phyloP scores from a whole-genome alignment of 2,888 invertebrate species.

The Maniola hyperantus region DNA sequence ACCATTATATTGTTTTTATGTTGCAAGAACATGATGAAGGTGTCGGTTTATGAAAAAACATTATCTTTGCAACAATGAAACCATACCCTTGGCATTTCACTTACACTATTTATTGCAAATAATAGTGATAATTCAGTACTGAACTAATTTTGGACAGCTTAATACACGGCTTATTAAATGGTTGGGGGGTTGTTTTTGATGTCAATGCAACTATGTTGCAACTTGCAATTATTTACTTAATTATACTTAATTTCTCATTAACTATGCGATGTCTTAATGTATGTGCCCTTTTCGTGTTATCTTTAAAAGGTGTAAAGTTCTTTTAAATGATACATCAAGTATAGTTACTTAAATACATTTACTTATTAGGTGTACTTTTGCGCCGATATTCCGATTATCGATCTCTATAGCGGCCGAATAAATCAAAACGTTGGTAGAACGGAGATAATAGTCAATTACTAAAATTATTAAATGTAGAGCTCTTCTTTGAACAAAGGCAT shows the following conservation, averaged over 20 bases:
- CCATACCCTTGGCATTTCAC: slow-evolving; percentile 14
- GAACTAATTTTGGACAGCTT: background rate
- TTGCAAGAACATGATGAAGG: background rate
- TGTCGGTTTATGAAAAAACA: background rate
- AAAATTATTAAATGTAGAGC: too few relatives aligned
- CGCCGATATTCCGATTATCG: too few relatives aligned
- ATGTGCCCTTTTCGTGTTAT: background rate
- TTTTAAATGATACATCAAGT: too few relatives aligned
- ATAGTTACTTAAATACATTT: too few relatives aligned
- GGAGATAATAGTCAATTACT: too few relatives aligned
- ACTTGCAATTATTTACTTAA: background rate
- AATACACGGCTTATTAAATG: background rate
- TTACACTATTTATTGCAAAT: slow-evolving; percentile 3
- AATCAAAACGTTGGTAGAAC: too few relatives aligned
- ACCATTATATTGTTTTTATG: background rate
- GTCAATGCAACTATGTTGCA: background rate
- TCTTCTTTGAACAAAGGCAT: too few relatives aligned
- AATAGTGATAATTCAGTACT: background rate
- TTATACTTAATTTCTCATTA: too few relatives aligned
- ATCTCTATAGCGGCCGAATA: too few relatives aligned
- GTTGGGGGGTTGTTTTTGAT: background rate
- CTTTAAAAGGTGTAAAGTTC: background rate
- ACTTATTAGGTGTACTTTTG: too few relatives aligned
- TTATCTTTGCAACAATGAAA: background rate
- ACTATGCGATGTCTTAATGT: background rate